phyloP scores from a whole-genome alignment of 2,113 vertebrate species.

The Calidris pugnax region DNA sequence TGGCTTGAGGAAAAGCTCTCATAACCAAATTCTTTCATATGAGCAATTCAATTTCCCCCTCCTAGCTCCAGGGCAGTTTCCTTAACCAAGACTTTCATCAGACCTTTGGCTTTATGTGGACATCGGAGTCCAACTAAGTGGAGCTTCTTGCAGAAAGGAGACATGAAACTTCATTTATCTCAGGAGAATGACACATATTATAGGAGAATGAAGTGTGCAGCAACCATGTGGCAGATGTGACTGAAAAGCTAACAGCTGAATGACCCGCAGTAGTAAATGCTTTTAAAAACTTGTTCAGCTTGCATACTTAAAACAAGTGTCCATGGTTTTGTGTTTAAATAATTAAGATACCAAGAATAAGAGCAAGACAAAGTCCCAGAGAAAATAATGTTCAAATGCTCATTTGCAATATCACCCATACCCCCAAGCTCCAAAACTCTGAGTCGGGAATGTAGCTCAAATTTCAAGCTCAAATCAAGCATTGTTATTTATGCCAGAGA shows the following conservation, averaged over 20 bases:
- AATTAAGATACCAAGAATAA: background rate
- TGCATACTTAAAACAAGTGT: background rate
- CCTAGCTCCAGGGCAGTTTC: background rate
- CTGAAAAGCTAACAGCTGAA: background rate
- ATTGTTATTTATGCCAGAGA: background rate
- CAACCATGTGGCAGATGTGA: background rate
- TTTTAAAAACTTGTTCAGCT: background rate
- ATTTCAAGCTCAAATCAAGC: background rate
- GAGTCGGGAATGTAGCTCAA: background rate
- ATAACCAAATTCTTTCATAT: constrained; percentile 7
- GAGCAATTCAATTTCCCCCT: background rate
- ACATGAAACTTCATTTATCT: background rate
- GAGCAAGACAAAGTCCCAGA: background rate
- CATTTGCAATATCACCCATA: background rate
- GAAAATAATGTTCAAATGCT: background rate
- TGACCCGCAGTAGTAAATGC: background rate
- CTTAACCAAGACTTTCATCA: background rate
- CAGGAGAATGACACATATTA: background rate
- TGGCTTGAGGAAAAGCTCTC: background rate
- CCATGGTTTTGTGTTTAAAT: background rate
- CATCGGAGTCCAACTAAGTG: background rate
- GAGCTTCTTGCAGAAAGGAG: background rate
- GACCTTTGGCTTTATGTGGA: background rate
- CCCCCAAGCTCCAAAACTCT: background rate
- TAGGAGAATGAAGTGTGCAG: background rate